A percentile compares a stretch with the other conserved stretches of the same genome.
Evolutionary conservation across 2,113 vertebrate genomes (phyloP).

Genomic region (Rhodinocichla rosea): DNA sequence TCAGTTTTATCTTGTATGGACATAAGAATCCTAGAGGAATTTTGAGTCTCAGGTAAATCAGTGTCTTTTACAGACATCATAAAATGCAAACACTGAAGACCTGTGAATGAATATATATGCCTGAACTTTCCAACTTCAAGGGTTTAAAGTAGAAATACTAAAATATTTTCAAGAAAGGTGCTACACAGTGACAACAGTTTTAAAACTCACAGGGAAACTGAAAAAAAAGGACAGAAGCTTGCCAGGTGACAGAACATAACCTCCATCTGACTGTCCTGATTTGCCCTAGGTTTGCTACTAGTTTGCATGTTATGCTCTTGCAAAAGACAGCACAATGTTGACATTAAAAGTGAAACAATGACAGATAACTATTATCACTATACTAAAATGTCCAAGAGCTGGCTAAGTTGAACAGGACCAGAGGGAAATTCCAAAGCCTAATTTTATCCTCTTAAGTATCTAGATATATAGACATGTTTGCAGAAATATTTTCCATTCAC

Average conservation of each 20-base stretch:
- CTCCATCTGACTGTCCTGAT: background rate
- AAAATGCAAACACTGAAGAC: background rate
- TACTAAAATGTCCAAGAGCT: background rate
- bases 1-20: background rate
- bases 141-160: background rate
- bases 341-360: background rate
- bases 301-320: background rate
- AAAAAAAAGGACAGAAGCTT: background rate
- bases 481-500: slow-evolving; percentile 48
- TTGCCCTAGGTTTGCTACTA: background rate
- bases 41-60: background rate
- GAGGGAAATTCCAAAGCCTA: slow-evolving; percentile 49
- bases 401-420: background rate
- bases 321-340: background rate
- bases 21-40: background rate
- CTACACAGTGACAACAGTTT: background rate
- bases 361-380: background rate
- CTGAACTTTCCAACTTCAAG: background rate
- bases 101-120: background rate
- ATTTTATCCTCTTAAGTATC: slow-evolving; percentile 47
- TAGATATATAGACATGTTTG: slow-evolving; percentile 15
- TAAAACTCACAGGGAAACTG: background rate
- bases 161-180: background rate
- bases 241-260: background rate
- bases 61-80: background rate